These are phyloP conservation scores for Erannis defoliaria DNA, from an alignment of 2,888 invertebrate genomes.

Conservation along the genomic window DNA sequence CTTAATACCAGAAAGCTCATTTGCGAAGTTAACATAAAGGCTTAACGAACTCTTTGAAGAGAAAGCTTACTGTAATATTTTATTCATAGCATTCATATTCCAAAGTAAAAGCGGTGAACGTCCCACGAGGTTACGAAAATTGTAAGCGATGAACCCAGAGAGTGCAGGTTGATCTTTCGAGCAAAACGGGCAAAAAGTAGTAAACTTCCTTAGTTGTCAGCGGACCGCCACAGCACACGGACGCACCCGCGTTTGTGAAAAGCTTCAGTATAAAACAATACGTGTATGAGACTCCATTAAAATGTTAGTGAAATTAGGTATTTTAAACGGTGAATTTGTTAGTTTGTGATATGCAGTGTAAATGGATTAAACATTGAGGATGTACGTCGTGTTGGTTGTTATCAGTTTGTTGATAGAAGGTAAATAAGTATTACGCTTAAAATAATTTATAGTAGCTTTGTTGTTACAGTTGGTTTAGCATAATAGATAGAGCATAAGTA, in stretches of 20 bases:
- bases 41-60: conserved; percentile 15
- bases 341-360: conserved; percentile 74
- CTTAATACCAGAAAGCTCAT: not conserved
- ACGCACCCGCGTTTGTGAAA: conserved; percentile 35
- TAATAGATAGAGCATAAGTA: not conserved
- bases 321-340: conserved; percentile 43
- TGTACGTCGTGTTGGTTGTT: conserved; percentile 75
- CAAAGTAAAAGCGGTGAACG: conserved; percentile 61
- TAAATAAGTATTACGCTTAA: conserved; percentile 58
- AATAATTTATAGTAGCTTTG: not conserved
- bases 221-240: conserved; percentile 55
- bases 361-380: conserved; percentile 68
- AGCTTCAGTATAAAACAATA: conserved; percentile 10
- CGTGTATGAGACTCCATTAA: conserved; percentile 12
- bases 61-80: conserved; percentile 13
- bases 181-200: conserved; percentile 30
- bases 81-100: conserved; percentile 46
- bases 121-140: conserved; percentile 75
- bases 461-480: not conserved
- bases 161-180: conserved; percentile 56
- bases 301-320: conserved; percentile 26
- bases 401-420: conserved; percentile 79
- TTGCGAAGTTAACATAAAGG: conserved; percentile 5
- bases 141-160: conserved; percentile 61
- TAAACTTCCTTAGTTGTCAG: conserved; percentile 67